Conservation (phyloP, 2,888 invertebrate species). For the Pterostichus madidus region DNA sequence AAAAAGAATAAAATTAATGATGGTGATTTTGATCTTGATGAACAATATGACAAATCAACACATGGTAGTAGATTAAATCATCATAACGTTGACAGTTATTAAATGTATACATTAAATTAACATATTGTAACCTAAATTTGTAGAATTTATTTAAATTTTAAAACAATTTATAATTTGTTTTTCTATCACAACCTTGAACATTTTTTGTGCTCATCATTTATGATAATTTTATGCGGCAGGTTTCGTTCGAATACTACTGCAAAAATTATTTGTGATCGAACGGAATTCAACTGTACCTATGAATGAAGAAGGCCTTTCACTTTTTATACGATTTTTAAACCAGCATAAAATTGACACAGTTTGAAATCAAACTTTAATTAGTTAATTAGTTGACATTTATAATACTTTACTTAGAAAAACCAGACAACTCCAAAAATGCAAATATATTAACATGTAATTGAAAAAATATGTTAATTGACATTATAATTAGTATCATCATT, state of each 20-base stretch:
- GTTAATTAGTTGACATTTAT: conserved; percentile 3
- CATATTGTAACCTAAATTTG: conserved; percentile 39
- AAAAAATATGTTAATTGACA: too few relatives aligned
- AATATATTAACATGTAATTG: too few relatives aligned
- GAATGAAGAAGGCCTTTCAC: neutral
- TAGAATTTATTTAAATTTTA: conserved; percentile 19
- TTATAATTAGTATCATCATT: too few relatives aligned
- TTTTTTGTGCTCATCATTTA: conserved; percentile 15
- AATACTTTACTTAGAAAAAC: neutral
- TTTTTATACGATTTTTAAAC: conserved; percentile 18
- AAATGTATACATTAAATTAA: conserved; percentile 20
- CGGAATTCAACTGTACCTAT: neutral
- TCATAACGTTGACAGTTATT: conserved; percentile 15
- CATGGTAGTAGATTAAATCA: conserved; percentile 5
- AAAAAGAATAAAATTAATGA: too few relatives aligned
- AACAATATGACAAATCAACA: neutral
- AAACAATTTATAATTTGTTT: conserved; percentile 5
- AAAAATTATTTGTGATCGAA: neutral
- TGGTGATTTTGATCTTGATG: conserved; percentile 2
- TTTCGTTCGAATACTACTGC: neutral
- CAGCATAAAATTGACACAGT: neutral
- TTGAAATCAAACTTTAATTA: neutral
- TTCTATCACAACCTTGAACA: conserved; percentile 5
- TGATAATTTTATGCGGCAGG: conserved; percentile 5
- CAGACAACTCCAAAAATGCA: neutral